Percentiles rank a stretch among this genome's conserved stretches.
Conservation (phyloP, 2,888 invertebrate species). For the Caenorhabditis panamensis region DNA sequence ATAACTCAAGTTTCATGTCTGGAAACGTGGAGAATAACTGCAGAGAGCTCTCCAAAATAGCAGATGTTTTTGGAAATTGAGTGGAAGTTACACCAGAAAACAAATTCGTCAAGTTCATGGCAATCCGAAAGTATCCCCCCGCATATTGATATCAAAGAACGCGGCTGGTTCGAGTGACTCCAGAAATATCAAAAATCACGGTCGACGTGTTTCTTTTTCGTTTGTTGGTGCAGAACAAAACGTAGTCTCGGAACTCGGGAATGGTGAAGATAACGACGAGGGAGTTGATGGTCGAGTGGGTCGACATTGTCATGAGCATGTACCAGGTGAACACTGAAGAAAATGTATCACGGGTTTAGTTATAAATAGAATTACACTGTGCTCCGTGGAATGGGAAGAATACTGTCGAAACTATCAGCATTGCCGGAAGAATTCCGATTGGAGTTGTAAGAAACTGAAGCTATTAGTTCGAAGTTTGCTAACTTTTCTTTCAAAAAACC, state of each 20-base stretch:
- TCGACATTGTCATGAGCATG: conserved; percentile 25
- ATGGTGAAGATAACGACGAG: conserved; percentile 23
- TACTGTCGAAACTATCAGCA: conserved; percentile 12
- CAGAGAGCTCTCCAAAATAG: too few species aligned
- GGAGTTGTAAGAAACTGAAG: conserved; percentile 31
- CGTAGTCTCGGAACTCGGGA: conserved; percentile 24
- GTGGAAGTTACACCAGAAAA: too few species aligned
- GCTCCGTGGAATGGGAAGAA: conserved; percentile 11
- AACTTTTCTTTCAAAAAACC: conserved; percentile 4
- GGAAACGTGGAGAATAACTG: not conserved
- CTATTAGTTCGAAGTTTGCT: too few species aligned
- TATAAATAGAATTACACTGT: conserved; percentile 4
- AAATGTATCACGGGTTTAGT: too few species aligned
- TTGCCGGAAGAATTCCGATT: conserved; percentile 19
- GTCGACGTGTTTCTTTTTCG: not conserved
- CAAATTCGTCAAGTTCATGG: too few species aligned
- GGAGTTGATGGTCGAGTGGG: conserved; percentile 33
- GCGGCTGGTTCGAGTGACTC: not conserved
- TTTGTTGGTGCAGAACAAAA: conserved; percentile 25
- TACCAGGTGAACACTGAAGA: conserved; percentile 30
- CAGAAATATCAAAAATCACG: conserved; percentile 8
- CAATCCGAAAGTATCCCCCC: too few species aligned
- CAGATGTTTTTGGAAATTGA: too few species aligned
- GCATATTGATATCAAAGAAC: not conserved
- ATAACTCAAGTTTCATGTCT: not conserved